phyloP scores from a whole-genome alignment of 2,113 vertebrate species.

The Phalacrocorax brasilianus region DNA sequence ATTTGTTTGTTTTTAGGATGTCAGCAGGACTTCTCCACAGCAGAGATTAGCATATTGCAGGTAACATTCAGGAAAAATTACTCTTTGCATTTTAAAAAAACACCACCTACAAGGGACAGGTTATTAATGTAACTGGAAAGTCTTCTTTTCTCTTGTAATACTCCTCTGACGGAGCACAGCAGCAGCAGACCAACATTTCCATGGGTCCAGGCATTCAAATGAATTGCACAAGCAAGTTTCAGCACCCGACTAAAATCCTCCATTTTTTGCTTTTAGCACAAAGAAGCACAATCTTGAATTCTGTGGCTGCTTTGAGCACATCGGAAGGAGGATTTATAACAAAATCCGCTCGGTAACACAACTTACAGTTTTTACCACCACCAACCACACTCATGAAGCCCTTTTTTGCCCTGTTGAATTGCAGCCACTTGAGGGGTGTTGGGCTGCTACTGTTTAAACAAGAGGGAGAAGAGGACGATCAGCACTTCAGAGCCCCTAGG shows the following conservation, averaged over 20 bases:
- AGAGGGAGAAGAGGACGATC: background rate
- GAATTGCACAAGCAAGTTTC: background rate
- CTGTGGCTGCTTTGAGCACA: background rate
- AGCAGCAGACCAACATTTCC: background rate
- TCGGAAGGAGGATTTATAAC: background rate
- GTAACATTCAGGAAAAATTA: background rate
- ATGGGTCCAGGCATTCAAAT: background rate
- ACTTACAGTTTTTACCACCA: background rate
- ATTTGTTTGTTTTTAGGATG: constrained; percentile 10
- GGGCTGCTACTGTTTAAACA: background rate
- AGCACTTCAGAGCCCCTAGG: background rate
- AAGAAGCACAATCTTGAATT: background rate
- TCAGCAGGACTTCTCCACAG: background rate
- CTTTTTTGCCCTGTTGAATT: background rate
- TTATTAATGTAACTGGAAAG: background rate
- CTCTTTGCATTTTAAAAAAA: background rate
- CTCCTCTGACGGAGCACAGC: background rate
- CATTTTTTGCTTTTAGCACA: background rate
- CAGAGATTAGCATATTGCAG: background rate
- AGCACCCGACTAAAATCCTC: background rate
- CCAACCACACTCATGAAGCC: background rate
- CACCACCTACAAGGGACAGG: background rate
- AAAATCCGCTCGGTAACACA: background rate
- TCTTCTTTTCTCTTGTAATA: background rate
- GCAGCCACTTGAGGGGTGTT: background rate